Conservation (phyloP, 1,140 invertebrate genomes). For the Bombus vancouverensis region DNA sequence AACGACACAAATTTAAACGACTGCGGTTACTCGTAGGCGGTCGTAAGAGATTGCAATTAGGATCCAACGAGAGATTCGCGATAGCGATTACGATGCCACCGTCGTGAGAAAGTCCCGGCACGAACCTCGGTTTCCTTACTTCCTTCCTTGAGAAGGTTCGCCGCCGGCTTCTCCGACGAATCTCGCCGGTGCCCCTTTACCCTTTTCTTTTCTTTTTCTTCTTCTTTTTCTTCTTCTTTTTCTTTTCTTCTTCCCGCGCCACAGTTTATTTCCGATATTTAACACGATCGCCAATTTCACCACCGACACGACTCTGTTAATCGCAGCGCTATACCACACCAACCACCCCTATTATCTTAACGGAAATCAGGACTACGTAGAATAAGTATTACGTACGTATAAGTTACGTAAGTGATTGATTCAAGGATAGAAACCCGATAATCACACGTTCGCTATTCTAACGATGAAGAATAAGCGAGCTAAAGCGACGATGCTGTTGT, state of each 20-base stretch:
- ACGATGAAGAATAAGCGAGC: too few relatives aligned
- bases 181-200: background rate
- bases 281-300: conserved; percentile 22
- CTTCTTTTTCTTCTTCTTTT: too few relatives aligned
- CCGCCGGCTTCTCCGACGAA: background rate
- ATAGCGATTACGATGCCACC: conserved; percentile 64
- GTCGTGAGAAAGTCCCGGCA: conserved; percentile 73
- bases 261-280: background rate
- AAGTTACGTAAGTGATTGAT: too few relatives aligned
- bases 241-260: too few relatives aligned
- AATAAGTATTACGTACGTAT: too few relatives aligned
- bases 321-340: too few relatives aligned
- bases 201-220: background rate
- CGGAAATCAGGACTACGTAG: too few relatives aligned
- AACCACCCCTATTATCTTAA: too few relatives aligned
- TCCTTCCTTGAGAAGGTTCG: conserved; percentile 69
- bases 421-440: too few relatives aligned
- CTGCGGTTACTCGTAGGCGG: conserved; percentile 71
- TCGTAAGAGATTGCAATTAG: conserved; percentile 72
- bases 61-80: conserved; percentile 67
- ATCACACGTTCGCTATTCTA: too few relatives aligned
- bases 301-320: background rate
- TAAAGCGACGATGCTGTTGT: too few relatives aligned
- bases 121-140: conserved; percentile 58
- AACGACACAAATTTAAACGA: conserved; percentile 76